A percentile compares a stretch with the other conserved stretches of the same genome.
These are phyloP conservation scores for Indri indri DNA, from an alignment of 2,113 vertebrate species.

Conservation along the genomic window DNA sequence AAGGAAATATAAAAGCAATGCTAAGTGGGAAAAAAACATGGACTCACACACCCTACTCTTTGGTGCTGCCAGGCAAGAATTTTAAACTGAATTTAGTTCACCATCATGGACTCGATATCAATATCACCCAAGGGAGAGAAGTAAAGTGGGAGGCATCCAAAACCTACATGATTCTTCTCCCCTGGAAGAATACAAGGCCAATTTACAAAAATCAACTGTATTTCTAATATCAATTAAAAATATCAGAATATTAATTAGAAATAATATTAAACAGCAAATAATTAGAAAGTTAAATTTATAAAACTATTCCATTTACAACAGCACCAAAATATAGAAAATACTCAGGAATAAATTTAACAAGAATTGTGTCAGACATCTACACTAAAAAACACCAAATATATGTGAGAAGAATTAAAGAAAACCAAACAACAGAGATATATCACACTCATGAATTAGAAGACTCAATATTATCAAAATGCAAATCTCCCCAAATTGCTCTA, in stretches of 20 bases:
- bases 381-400: background rate
- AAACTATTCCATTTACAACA: background rate
- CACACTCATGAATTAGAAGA: background rate
- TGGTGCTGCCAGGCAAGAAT: background rate
- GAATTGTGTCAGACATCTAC: background rate
- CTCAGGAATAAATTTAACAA: background rate
- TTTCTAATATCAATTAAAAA: background rate
- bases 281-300: background rate
- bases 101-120: background rate
- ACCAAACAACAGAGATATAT: background rate
- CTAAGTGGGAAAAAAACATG: background rate
- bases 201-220: background rate
- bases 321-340: conserved; percentile 15
- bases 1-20: background rate
- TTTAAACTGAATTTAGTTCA: background rate
- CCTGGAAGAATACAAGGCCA: background rate
- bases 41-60: background rate
- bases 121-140: background rate
- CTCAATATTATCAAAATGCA: background rate
- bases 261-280: background rate
- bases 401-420: background rate
- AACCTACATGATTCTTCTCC: background rate
- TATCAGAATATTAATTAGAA: too few relatives aligned
- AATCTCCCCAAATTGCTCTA: background rate
- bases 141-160: background rate